Evolutionary conservation across 2,113 vertebrate species (phyloP).

Genomic region (Drymodes brunneopygia): DNA sequence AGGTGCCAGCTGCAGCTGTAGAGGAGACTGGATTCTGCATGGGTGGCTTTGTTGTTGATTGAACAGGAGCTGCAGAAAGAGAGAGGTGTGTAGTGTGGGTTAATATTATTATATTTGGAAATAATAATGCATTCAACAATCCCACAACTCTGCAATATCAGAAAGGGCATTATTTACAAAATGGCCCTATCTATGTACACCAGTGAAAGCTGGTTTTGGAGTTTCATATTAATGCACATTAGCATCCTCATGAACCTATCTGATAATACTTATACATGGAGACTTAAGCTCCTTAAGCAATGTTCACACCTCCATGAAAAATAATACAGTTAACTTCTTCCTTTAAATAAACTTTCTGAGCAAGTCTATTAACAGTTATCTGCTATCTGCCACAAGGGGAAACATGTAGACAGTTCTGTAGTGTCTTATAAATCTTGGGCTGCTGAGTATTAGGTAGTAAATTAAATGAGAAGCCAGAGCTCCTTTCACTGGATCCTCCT

Average conservation of each 20-base stretch:
- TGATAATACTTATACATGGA: slow-evolving; percentile 29
- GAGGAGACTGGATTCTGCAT: background rate
- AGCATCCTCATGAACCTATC: slow-evolving; percentile 55
- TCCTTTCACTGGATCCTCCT: slow-evolving; percentile 32
- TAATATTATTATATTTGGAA: background rate
- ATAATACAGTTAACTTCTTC: slow-evolving; percentile 52
- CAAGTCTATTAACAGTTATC: slow-evolving; percentile 65
- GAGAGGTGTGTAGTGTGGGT: background rate
- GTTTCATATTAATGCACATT: slow-evolving; percentile 44
- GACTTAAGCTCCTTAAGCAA: slow-evolving; percentile 65
- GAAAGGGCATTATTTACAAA: slow-evolving; percentile 37
- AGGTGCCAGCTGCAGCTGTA: background rate
- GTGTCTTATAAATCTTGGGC: slow-evolving; percentile 48
- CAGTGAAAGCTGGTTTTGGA: slow-evolving; percentile 25
- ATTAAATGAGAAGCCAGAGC: slow-evolving; percentile 40
- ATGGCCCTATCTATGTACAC: background rate
- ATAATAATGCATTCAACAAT: background rate
- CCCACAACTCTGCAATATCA: background rate
- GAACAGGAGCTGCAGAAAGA: background rate
- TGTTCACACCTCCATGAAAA: slow-evolving; percentile 68
- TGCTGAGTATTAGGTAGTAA: slow-evolving; percentile 53
- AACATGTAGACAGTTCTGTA: slow-evolving; percentile 50
- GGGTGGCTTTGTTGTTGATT: background rate
- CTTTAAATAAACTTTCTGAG: slow-evolving; percentile 65
- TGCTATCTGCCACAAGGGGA: slow-evolving; percentile 63